Evolutionary conservation across 2,888 invertebrate species (phyloP), one percentile per base, ranked within the genome.

Genomic region (Rhorus exstirpatorius): DNA sequence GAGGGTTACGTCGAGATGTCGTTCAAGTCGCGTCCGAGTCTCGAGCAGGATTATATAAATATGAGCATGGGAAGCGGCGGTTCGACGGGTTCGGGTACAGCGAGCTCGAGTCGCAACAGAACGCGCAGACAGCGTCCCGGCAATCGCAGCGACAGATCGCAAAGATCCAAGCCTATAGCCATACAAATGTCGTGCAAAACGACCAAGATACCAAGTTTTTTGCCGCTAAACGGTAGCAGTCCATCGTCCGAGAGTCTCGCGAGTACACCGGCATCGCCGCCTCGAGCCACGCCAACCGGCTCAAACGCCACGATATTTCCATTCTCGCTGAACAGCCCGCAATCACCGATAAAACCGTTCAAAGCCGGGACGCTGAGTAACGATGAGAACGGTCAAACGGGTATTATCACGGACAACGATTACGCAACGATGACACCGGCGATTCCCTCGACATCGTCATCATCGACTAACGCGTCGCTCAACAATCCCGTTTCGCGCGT

Each of bases 1-100:
- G 95, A 95, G 55, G 96, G 95, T 35, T 96, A 96, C 89, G 95
- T 96, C 44, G 95, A 96, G 88, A 96, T 96, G 96, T 94, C 94
- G 51, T 95, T 93, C 92, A 94, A 91, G 87, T 89, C 89, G 10
- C 91, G 92, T 77, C 91, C 89, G 72, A 91, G 88, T 77, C 90
- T 83, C 81, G 93, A 93, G 70, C 94, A 94, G 63, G 94, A 95
- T 83, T 95, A 95, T 86, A 93, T 94, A 80, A 94, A 94, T 84
- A 94, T 95, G 94, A 93, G 92, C 53, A 93, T 93, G 79, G 88
- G 89, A 74, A 86, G 81, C 1, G 90, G 67, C 0, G 88, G 70
- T 10, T 82, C 82, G 41, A 41, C 88, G 88, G 65, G 91, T 88
- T 80, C 83, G 61, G 21, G 46, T 3, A 46, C 65, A 8, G 67